A percentile compares a stretch with the other conserved stretches of the same genome.
These are phyloP conservation scores for Luffia ferchaultella DNA, from an alignment of 2,888 invertebrate species.

Conservation along the genomic window DNA sequence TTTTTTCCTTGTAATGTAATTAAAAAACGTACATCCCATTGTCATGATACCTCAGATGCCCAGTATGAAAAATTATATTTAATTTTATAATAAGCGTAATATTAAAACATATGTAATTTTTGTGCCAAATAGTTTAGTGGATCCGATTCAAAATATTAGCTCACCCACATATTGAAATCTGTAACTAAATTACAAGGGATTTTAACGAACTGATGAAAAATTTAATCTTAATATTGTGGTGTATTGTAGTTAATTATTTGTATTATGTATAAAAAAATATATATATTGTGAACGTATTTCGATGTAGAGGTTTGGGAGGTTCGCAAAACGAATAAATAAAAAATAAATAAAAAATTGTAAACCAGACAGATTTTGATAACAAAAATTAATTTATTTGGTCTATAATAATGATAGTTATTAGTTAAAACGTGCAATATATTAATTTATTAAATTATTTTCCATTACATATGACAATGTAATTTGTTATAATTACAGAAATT, in stretches of 20 bases:
- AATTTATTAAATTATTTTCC: too few relatives aligned
- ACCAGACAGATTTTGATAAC: neutral
- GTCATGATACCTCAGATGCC: too few relatives aligned
- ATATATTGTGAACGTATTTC: slow-evolving; percentile 7
- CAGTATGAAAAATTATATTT: too few relatives aligned
- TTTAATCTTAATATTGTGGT: slow-evolving; percentile 38
- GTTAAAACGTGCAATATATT: neutral
- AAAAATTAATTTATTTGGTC: neutral
- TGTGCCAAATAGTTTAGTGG: too few relatives aligned
- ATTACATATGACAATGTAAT: too few relatives aligned
- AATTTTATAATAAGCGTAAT: too few relatives aligned
- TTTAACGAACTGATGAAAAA: slow-evolving; percentile 59
- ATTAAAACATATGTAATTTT: too few relatives aligned
- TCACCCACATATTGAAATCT: slow-evolving; percentile 36
- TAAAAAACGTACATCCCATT: too few relatives aligned
- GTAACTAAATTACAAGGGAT: slow-evolving; percentile 42
- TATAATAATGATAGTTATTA: neutral
- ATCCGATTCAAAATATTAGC: too few relatives aligned
- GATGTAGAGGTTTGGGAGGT: neutral
- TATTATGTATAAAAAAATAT: slow-evolving; percentile 12
- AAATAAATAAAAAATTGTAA: neutral
- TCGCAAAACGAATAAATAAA: neutral
- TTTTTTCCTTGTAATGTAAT: too few relatives aligned
- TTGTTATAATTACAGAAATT: too few relatives aligned
- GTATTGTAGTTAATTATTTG: slow-evolving; percentile 30